Conservation (phyloP, 2,888 invertebrate genomes). For the Neuroscelio doddi region DNA sequence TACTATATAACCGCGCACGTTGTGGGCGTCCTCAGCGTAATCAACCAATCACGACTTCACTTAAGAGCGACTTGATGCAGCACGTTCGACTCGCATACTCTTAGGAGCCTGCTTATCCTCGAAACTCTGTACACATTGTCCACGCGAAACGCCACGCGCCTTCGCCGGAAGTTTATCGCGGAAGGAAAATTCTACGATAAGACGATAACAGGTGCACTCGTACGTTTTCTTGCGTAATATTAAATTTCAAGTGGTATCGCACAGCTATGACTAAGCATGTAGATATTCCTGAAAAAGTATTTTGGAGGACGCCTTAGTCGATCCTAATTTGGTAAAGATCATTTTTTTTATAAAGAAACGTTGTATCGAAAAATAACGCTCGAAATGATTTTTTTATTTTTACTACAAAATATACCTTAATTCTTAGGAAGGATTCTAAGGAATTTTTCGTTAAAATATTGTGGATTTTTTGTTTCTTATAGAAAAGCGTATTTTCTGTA, state of each 20-base stretch:
- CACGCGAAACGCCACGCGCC: conserved; percentile 8
- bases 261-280: conserved; percentile 4
- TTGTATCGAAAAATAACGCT: too few species aligned
- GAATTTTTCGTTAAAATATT: too few species aligned
- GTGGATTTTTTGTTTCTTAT: too few species aligned
- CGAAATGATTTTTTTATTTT: too few species aligned
- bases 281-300: neutral
- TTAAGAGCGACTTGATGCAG: conserved; percentile 6
- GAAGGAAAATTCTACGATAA: conserved; percentile 7
- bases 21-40: conserved; percentile 64
- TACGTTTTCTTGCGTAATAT: too few species aligned
- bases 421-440: too few species aligned
- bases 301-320: too few species aligned
- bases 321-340: too few species aligned
- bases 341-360: too few species aligned
- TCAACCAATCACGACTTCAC: conserved; percentile 58
- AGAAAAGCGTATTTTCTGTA: too few species aligned
- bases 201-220: neutral
- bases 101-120: neutral
- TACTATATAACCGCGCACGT: conserved; percentile 65
- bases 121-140: conserved; percentile 1
- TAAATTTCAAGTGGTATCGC: neutral
- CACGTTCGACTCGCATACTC: conserved; percentile 4
- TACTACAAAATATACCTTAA: too few species aligned
- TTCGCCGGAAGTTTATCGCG: conserved; percentile 11